Base-by-base conservation (phyloP, 2,888 invertebrate genomes). In the Erebia ligea region DNA sequence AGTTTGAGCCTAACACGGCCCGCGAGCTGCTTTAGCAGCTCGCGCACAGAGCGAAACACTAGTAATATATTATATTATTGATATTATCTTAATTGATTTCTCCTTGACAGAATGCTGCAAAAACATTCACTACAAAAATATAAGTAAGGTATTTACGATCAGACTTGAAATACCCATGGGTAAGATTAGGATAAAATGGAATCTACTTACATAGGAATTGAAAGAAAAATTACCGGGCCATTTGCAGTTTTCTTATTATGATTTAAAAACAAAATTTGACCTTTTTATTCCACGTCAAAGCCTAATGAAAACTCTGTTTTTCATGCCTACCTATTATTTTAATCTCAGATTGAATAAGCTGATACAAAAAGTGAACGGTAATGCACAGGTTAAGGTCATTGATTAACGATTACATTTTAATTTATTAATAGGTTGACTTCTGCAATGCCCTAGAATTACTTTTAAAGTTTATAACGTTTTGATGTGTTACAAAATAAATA, bases 321-420 rank as follows among this genome's bases (percentile, higher is more conserved):
- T 57, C 10, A 9, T 52, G 3, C 17, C 19, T 54, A 19, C 10
- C 2, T 54, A 54, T 25, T 34, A 40, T n/a, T 11, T 58, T 34
- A 59, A 59, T 25, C 57, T 58, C 8, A 45, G 42, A 45, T 42
- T 63, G 25, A 63, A 15, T 40, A n/a, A 59, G 15, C 48, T 62
- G 74, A 69, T 71, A 71, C 74, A 77, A 78, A 34, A 79, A 82
- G 80, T 80, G 78, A 81, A 76, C 71, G 80, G 80, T 73, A 76
- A 70, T 70, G 57, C 65, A 69, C 76, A 69, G 80, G 79, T 78
- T 79, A 78, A 81, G 80, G 81, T 76, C 79, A 73, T 34, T 58
- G 13, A 56, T 54, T 34, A 34, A 34, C 5, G 34, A 56, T 71
- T 68, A 68, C 71, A 71, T 59, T 54, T 21, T 63, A 25, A 63